Base-by-base conservation (phyloP, 2,888 invertebrate genomes). In the Agapetus fuscipes region DNA sequence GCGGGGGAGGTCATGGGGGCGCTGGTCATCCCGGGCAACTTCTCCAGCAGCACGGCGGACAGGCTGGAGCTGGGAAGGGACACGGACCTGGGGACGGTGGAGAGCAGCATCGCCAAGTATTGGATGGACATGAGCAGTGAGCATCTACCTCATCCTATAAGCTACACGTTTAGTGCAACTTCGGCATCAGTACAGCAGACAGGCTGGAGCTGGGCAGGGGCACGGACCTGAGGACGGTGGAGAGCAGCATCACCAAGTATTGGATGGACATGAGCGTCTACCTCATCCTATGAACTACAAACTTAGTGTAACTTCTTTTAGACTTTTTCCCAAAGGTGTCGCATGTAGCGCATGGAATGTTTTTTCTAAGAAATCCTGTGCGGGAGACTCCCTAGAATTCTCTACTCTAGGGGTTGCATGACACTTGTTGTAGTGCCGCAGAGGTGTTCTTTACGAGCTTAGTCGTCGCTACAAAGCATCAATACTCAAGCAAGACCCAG, bases 41-140 rank as follows among this genome's bases (percentile, higher is more conserved):
- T 88, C 56, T 82, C 88, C 1, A 55, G 59, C 5, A 76, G 79
- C 0, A 62, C 82, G 30, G 64, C 70, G 35, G 57, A 60, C 14
- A 61, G 83, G 6, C 53, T 80, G 1, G 66, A 76, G 2, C 67
- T 78, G 32, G 78, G 78, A 0, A 64, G 72, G 13, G 68, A 69
- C 37, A 69, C 72, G 0, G 69, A 72, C 7, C 59, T 66, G 12
- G 69, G 71, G 13, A 55, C 72, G 1, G 54, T 80, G 2, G 65
- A 69, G 0, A 66, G 67, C 45, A 78, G 83, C 51, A 76, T 78
- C 41, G 67, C 89, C 30, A 69, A 72, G 51, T 72, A 85, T 1
- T 78, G 76, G 61, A 63, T 89, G 34, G 86, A 88, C 52, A 80
- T 81, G 74, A 77, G 82, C 35, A 83, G 88, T 84, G 57, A 64